phyloP scores from a whole-genome alignment of 2,797 vertebrate species.

The Philypnodon macrostomus region DNA sequence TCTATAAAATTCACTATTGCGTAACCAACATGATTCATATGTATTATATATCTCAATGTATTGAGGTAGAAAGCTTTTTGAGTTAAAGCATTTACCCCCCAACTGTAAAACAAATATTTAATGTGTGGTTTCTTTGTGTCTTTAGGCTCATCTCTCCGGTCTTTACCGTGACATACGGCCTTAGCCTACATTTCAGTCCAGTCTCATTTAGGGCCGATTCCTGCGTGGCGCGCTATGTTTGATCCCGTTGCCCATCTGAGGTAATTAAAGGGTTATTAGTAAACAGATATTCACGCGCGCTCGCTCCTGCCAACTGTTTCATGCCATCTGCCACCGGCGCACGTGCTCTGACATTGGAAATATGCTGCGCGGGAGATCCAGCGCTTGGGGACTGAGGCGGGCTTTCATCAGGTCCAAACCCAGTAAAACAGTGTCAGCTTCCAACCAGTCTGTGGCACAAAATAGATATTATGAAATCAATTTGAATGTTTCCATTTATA shows the following conservation, averaged over 20 bases:
- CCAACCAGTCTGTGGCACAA: slow-evolving; percentile 9
- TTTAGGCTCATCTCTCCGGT: slow-evolving; percentile 45
- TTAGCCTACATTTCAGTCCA: slow-evolving; percentile 61
- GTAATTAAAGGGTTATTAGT: slow-evolving; percentile 87
- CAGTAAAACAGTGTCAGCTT: slow-evolving; percentile 64
- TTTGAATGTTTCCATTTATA: too few relatives aligned
- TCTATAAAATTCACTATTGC: too few relatives aligned
- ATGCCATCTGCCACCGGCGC: slow-evolving; percentile 79
- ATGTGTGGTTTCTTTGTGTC: slow-evolving; percentile 18
- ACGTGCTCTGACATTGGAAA: slow-evolving; percentile 78
- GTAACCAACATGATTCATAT: too few relatives aligned
- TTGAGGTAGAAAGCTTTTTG: too few relatives aligned
- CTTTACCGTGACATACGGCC: slow-evolving; percentile 61
- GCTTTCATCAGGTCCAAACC: slow-evolving; percentile 71
- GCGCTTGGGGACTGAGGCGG: slow-evolving; percentile 55
- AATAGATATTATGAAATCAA: neutral
- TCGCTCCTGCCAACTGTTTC: slow-evolving; percentile 81
- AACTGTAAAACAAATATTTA: slow-evolving; percentile 47
- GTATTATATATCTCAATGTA: too few relatives aligned
- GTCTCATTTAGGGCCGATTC: slow-evolving; percentile 77
- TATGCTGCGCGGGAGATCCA: slow-evolving; percentile 61
- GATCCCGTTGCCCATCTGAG: slow-evolving; percentile 82
- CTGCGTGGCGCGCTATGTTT: slow-evolving; percentile 76
- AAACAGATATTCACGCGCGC: slow-evolving; percentile 84
- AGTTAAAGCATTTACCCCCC: too few relatives aligned